phyloP scores from a whole-genome alignment of 2,113 vertebrate species.

The Puntigrus tetrazona region DNA sequence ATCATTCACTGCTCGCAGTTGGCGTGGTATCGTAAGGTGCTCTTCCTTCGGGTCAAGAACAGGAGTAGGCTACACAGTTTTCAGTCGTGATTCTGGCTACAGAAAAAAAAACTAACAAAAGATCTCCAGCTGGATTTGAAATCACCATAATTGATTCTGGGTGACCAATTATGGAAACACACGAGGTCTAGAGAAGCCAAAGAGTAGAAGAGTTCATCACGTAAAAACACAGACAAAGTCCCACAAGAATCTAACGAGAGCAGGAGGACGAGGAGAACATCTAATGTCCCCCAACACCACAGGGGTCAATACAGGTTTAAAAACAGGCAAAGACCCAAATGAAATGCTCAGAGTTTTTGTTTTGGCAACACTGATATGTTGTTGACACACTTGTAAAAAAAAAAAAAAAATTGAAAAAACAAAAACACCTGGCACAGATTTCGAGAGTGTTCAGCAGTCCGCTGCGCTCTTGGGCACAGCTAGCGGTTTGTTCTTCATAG shows the following conservation, averaged over 20 bases:
- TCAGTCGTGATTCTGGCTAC: constrained; percentile 22
- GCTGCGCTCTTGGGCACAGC: constrained; percentile 12
- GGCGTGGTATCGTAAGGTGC: constrained; percentile 40
- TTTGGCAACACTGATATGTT: constrained; percentile 46
- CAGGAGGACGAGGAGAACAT: background rate
- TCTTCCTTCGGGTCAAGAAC: constrained; percentile 31
- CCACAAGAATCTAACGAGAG: constrained; percentile 33
- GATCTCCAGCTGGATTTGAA: constrained; percentile 27
- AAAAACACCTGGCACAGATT: constrained; percentile 38
- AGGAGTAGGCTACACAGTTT: background rate
- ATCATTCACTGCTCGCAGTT: constrained; percentile 22
- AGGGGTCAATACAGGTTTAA: constrained; percentile 26
- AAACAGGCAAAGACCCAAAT: constrained; percentile 31
- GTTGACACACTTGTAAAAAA: constrained; percentile 32
- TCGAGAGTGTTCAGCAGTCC: constrained; percentile 30
- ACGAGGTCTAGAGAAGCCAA: constrained; percentile 2
- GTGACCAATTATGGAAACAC: background rate
- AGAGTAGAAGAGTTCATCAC: constrained; percentile 7
- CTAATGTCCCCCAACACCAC: background rate
- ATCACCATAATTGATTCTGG: background rate
- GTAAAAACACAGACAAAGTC: background rate
- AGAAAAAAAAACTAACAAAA: constrained; percentile 44
- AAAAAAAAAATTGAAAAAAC: no score
- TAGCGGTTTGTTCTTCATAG: constrained; percentile 99
- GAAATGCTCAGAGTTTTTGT: constrained; percentile 36